Evolutionary conservation across 2,888 invertebrate species (phyloP).

Genomic region (Emesis russula): DNA sequence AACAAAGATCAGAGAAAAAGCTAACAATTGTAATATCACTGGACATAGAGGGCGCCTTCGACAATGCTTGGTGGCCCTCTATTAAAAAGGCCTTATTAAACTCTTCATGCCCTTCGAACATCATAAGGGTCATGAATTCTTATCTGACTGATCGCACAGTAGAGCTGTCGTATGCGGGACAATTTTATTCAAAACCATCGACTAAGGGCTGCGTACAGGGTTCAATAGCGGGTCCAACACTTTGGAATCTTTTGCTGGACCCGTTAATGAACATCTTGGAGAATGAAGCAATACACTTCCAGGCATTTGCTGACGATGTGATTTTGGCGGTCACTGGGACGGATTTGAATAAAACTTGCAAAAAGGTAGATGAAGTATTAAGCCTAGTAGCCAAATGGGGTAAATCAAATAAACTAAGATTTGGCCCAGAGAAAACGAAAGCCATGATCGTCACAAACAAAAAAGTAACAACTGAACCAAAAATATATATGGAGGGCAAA

Average conservation of each 20-base stretch:
- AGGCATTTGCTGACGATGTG: background rate
- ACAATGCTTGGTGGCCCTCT: background rate
- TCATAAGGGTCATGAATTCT: background rate
- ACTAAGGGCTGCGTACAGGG: constrained; percentile 6
- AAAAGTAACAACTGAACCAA: background rate
- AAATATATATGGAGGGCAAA: background rate
- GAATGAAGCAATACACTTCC: background rate
- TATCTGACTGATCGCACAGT: background rate
- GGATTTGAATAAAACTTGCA: background rate
- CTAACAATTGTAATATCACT: background rate
- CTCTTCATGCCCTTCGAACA: background rate
- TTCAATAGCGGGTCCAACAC: constrained; percentile 5
- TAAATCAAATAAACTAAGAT: background rate
- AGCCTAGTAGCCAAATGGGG: background rate
- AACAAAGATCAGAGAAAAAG: background rate
- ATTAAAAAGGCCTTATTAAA: background rate
- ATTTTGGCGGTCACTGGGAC: background rate
- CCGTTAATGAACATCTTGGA: background rate
- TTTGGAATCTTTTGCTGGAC: background rate
- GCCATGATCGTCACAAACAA: background rate
- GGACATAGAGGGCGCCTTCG: no score
- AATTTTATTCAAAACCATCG: background rate
- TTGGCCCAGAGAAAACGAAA: background rate
- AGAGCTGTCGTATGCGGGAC: background rate
- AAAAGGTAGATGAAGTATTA: background rate